Conservation (phyloP, 1,140 invertebrate genomes). For the Lethocerus indicus region DNA sequence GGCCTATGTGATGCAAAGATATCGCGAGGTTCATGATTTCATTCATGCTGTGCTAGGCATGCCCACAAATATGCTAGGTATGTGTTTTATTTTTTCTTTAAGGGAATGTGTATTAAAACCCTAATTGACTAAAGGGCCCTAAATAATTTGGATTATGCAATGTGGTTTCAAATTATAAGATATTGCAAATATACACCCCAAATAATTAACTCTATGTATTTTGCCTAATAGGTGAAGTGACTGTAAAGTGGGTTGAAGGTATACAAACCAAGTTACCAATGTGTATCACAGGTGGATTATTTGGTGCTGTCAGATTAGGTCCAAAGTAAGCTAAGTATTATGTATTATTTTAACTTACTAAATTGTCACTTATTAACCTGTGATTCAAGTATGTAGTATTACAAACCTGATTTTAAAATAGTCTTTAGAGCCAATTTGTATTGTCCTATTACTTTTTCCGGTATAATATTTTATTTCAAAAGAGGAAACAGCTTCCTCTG, state of each 20-base stretch:
- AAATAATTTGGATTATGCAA: not conserved
- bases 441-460: no score
- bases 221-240: slow-evolving; percentile 70
- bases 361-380: no score
- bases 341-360: no score
- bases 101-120: not conserved
- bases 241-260: slow-evolving; percentile 95
- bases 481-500: no score
- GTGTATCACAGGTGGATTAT: slow-evolving; percentile 72
- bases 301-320: slow-evolving; percentile 63
- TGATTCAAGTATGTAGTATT: no score
- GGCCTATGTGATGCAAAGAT: slow-evolving; percentile 92
- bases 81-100: slow-evolving; percentile 21
- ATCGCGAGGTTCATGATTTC: slow-evolving; percentile 91
- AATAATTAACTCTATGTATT: slow-evolving; percentile 16
- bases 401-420: no score
- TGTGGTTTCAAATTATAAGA: not conserved
- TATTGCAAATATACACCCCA: not conserved
- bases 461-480: no score
- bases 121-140: not conserved
- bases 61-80: slow-evolving; percentile 90
- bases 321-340: slow-evolving; percentile 66
- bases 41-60: slow-evolving; percentile 79
- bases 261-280: slow-evolving; percentile 80
- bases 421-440: no score